Evolutionary conservation across 2,113 vertebrate genomes (phyloP).

Genomic region (Leucopsar rothschildi): DNA sequence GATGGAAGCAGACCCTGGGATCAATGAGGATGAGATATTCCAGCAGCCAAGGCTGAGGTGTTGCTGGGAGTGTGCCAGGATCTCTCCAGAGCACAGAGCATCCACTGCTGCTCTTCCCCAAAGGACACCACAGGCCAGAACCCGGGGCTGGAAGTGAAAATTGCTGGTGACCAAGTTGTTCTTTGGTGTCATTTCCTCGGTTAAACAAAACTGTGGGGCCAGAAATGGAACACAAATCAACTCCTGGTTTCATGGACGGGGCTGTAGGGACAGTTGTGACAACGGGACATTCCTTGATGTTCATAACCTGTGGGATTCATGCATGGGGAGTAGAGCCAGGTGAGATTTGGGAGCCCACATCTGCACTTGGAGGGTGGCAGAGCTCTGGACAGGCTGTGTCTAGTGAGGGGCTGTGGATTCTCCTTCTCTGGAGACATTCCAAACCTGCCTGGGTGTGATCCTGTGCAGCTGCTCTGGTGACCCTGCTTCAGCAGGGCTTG

Average conservation of each 20-base stretch:
- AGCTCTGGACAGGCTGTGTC: neutral
- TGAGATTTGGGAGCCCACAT: neutral
- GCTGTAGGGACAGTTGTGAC: neutral
- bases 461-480: neutral
- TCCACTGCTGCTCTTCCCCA: neutral
- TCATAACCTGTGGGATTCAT: too few species aligned
- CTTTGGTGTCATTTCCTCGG: neutral
- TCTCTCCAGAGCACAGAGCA: neutral
- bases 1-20: neutral
- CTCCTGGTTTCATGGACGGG: neutral
- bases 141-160: neutral
- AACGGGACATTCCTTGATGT: neutral
- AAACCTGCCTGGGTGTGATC: neutral
- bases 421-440: neutral
- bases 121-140: neutral
- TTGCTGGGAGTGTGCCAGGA: neutral
- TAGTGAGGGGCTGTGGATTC: neutral
- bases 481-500: neutral
- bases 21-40: neutral
- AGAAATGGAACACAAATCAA: neutral
- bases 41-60: fast-evolving
- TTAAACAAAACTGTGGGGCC: neutral
- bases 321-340: fast-evolving
- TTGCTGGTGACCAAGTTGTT: neutral
- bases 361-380: neutral